Conservation (phyloP, 2,113 vertebrate species). For the Proterorhinus semilunaris region DNA sequence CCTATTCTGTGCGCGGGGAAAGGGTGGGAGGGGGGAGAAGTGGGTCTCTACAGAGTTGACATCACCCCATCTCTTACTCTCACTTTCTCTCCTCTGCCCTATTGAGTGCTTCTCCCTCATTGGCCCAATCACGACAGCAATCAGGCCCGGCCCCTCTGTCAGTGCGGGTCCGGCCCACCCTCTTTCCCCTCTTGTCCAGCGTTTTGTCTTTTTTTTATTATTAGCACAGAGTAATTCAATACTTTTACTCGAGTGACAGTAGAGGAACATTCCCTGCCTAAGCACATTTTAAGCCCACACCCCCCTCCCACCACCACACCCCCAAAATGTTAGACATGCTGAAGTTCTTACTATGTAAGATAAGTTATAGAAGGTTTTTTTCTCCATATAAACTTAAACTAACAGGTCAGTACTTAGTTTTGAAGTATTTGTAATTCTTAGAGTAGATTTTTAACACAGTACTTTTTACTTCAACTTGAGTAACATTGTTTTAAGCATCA, state of each 20-base stretch:
- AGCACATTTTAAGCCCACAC: not conserved
- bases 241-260: not conserved
- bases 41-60: constrained; percentile 69
- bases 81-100: constrained; percentile 59
- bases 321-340: too few species aligned
- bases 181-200: constrained; percentile 25
- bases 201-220: constrained; percentile 44
- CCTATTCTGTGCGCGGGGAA: constrained; percentile 68
- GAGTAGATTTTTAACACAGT: too few species aligned
- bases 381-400: too few species aligned
- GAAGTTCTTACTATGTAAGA: too few species aligned
- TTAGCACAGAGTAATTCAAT: not conserved
- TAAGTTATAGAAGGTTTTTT: too few species aligned
- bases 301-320: too few species aligned
- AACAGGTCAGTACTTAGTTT: too few species aligned
- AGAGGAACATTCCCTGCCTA: not conserved
- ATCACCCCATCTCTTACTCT: constrained; percentile 62
- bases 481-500: too few species aligned
- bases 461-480: too few species aligned
- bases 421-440: too few species aligned
- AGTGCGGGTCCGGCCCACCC: constrained; percentile 55
- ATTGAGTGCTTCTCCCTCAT: constrained; percentile 59
- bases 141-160: constrained; percentile 70
- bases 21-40: constrained; percentile 36
- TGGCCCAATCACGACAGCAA: constrained; percentile 73